phyloP scores from a whole-genome alignment of 2,888 invertebrate species.

The Polia nebulosa region DNA sequence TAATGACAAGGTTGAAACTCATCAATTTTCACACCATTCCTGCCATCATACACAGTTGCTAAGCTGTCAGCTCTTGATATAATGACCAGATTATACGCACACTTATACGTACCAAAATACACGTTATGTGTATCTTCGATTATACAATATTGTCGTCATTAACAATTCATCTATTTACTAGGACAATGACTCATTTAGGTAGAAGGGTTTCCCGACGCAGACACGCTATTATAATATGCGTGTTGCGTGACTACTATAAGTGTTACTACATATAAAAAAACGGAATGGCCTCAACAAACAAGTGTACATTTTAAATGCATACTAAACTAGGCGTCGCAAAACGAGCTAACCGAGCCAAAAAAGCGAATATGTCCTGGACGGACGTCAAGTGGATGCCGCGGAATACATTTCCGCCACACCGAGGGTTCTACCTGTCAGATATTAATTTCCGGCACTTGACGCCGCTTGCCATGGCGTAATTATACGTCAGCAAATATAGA shows the following conservation, averaged over 20 bases:
- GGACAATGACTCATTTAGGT: constrained; percentile 56
- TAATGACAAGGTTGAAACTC: constrained; percentile 58
- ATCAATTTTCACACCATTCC: constrained; percentile 52
- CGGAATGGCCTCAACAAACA: constrained; percentile 19
- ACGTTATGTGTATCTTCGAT: constrained; percentile 17
- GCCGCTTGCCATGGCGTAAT: constrained; percentile 74
- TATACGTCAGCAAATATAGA: constrained; percentile 79
- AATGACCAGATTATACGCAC: constrained; percentile 26
- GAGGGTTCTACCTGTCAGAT: constrained; percentile 79
- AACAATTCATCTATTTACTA: constrained; percentile 45
- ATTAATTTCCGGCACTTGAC: constrained; percentile 87
- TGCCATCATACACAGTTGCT: constrained; percentile 24
- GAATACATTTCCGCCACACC: constrained; percentile 68
- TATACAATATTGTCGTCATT: constrained; percentile 40
- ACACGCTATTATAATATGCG: constrained; percentile 47
- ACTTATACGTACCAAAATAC: constrained; percentile 4
- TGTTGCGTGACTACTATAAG: constrained; percentile 57
- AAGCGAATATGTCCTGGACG: constrained; percentile 35
- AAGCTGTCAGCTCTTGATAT: constrained; percentile 34
- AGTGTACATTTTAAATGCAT: constrained; percentile 39
- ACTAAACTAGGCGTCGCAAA: constrained; percentile 2
- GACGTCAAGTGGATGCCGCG: constrained; percentile 63
- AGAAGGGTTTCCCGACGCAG: constrained; percentile 51
- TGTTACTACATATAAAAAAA: constrained; percentile 45
- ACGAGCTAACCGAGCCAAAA: constrained; percentile 11